phyloP scores from a whole-genome alignment of 2,113 vertebrate genomes.

The Emydura subglobosa region DNA sequence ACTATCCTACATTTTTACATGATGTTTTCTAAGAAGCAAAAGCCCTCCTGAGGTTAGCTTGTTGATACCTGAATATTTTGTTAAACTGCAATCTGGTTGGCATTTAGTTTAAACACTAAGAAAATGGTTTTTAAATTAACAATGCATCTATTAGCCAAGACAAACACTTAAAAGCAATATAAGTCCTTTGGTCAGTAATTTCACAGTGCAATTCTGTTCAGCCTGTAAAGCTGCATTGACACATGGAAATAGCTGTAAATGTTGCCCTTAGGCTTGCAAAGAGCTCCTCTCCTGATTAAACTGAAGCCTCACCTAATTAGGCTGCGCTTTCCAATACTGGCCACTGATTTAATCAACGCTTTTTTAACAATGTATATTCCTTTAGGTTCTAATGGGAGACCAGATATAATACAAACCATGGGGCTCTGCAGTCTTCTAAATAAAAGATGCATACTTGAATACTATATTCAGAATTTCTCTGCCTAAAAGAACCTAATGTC shows the following conservation, averaged over 20 bases:
- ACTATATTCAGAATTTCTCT: constrained; percentile 22
- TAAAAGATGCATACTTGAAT: constrained; percentile 29
- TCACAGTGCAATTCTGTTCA: constrained; percentile 39
- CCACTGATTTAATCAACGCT: constrained; percentile 47
- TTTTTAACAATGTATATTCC: background rate
- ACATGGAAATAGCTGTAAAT: constrained; percentile 49
- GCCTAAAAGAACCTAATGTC: background rate
- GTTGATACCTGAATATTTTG: background rate
- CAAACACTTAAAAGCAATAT: constrained; percentile 24
- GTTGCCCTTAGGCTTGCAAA: constrained; percentile 29
- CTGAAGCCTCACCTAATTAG: constrained; percentile 46
- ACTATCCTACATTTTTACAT: constrained; percentile 45
- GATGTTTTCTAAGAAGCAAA: background rate
- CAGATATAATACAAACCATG: background rate
- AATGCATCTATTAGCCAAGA: constrained; percentile 25
- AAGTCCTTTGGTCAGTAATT: constrained; percentile 55
- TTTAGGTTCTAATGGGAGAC: constrained; percentile 26
- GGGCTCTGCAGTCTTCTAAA: constrained; percentile 10
- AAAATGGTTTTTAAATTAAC: constrained; percentile 46
- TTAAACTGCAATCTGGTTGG: constrained; percentile 23
- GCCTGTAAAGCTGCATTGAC: constrained; percentile 10
- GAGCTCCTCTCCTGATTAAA: constrained; percentile 46
- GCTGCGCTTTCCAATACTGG: constrained; percentile 42
- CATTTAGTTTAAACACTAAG: constrained; percentile 41
- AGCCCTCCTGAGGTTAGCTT: constrained; percentile 27